Percentiles rank a stretch among this genome's conserved stretches.
phyloP scores from a whole-genome alignment of 2,113 vertebrate genomes.

The Mesoclemmys tuberculata region DNA sequence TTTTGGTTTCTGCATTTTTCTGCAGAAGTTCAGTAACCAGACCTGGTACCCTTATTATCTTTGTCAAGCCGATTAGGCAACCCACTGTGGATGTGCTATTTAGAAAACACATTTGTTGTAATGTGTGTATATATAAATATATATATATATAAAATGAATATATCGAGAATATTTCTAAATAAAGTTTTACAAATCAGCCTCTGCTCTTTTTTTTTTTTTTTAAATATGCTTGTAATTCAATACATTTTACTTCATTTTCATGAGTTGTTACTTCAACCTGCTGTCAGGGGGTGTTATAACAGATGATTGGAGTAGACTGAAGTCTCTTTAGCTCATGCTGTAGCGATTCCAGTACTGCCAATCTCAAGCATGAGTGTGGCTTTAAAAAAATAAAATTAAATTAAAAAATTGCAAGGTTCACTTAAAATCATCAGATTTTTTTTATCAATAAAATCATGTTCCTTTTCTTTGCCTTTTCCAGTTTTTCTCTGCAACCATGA shows the following conservation, averaged over 20 bases:
- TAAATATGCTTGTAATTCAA: background rate
- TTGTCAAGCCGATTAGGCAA: constrained; percentile 72
- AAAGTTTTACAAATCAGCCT: constrained; percentile 84
- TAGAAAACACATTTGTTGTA: constrained; percentile 86
- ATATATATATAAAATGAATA: constrained; percentile 86
- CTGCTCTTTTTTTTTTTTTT: constrained; percentile 34
- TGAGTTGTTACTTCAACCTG: background rate
- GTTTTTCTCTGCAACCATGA: background rate
- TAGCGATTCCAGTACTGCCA: background rate
- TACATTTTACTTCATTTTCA: background rate
- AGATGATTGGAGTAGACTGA: background rate
- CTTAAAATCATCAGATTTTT: background rate
- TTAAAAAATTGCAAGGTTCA: background rate
- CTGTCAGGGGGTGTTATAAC: background rate
- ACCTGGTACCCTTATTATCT: constrained; percentile 84
- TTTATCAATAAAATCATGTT: no score
- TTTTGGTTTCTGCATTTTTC: constrained; percentile 83
- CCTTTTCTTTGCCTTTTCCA: background rate
- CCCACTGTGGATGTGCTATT: constrained; percentile 83
- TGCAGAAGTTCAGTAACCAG: constrained; percentile 83
- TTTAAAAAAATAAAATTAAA: background rate
- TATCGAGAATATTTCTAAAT: constrained; percentile 91
- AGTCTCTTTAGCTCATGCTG: background rate
- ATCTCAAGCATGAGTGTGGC: background rate
- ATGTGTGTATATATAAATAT: constrained; percentile 79